Percentiles rank a stretch among this genome's conserved stretches.
Evolutionary conservation across 2,888 invertebrate species (phyloP).

Genomic region (Sarcophaga carnaria): DNA sequence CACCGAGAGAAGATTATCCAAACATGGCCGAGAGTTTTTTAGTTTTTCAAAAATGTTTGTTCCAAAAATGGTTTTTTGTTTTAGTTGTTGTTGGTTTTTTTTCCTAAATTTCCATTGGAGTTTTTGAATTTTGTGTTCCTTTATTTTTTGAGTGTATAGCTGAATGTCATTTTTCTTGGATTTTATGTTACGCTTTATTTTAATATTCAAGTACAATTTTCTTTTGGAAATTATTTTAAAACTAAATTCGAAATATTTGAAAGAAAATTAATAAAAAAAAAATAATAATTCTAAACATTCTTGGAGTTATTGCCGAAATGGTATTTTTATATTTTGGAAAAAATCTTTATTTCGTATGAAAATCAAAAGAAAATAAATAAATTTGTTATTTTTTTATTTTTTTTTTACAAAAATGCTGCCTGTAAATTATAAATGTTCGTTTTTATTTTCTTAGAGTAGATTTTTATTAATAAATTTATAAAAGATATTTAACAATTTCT

Average conservation of each 20-base stretch:
- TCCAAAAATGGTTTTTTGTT: constrained; percentile 71
- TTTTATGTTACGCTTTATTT: constrained; percentile 63
- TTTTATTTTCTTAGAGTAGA: constrained; percentile 68
- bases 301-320: constrained; percentile 69
- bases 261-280: constrained; percentile 46
- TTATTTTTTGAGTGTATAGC: constrained; percentile 54
- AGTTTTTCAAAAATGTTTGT: constrained; percentile 39
- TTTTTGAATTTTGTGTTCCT: constrained; percentile 72
- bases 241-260: constrained; percentile 42
- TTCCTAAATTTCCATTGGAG: constrained; percentile 57
- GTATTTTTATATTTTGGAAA: constrained; percentile 65
- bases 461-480: constrained; percentile 65
- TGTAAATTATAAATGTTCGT: constrained; percentile 78
- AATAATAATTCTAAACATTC: constrained; percentile 43
- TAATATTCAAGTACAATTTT: constrained; percentile 64
- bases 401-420: constrained; percentile 78
- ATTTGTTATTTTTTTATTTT: constrained; percentile 43
- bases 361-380: constrained; percentile 39
- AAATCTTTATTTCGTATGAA: constrained; percentile 50
- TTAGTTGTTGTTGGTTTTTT: constrained; percentile 36
- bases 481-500: constrained; percentile 33
- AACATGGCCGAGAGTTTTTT: constrained; percentile 80
- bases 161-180: constrained; percentile 43
- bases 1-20: constrained; percentile 81
- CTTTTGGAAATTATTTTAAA: constrained; percentile 60